A percentile compares a stretch with the other conserved stretches of the same genome.
phyloP scores from a whole-genome alignment of 37 sponge, comb jelly and placozoan genomes.

The Theonella swinhoei region DNA sequence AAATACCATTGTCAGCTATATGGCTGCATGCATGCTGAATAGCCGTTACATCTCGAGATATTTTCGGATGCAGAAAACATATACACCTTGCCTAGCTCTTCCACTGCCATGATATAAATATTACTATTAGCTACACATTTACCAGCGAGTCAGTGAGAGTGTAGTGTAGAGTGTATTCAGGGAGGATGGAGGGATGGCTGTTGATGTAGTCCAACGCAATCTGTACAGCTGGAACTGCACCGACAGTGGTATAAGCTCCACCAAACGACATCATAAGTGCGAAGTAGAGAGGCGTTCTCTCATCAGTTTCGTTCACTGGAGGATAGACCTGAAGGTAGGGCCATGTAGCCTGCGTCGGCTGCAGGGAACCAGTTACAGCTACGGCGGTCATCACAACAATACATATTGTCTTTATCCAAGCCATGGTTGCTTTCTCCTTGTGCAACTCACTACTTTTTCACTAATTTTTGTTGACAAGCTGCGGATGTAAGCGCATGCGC shows the following conservation, averaged over 20 bases:
- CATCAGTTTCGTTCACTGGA: background rate
- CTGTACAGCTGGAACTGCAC: conserved; percentile 26
- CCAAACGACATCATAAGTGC: conserved; percentile 44
- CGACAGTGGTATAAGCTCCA: conserved; percentile 25
- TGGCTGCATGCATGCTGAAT: no score
- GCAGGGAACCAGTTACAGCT: background rate
- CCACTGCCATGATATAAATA: no score
- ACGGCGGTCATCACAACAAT: background rate
- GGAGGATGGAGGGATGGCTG: conserved; percentile 1
- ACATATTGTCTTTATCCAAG: no score
- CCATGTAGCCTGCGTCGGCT: background rate
- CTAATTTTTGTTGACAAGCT: no score
- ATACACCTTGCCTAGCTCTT: no score
- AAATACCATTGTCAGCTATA: no score
- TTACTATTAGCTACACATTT: no score
- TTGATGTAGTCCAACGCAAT: conserved; percentile 33
- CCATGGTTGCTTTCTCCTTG: no score
- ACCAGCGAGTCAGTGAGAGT: conserved; percentile 31
- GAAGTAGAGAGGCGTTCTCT: background rate
- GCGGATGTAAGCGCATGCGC: no score
- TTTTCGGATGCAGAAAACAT: no score
- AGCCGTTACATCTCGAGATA: no score
- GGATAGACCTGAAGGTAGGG: background rate
- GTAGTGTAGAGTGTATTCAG: conserved; percentile 28
- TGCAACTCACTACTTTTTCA: no score